Percentiles rank a stretch among this genome's conserved stretches.
These are phyloP conservation scores for Notoglanidium macrostoma DNA, from an alignment of 2,797 vertebrate genomes.

Conservation along the genomic window DNA sequence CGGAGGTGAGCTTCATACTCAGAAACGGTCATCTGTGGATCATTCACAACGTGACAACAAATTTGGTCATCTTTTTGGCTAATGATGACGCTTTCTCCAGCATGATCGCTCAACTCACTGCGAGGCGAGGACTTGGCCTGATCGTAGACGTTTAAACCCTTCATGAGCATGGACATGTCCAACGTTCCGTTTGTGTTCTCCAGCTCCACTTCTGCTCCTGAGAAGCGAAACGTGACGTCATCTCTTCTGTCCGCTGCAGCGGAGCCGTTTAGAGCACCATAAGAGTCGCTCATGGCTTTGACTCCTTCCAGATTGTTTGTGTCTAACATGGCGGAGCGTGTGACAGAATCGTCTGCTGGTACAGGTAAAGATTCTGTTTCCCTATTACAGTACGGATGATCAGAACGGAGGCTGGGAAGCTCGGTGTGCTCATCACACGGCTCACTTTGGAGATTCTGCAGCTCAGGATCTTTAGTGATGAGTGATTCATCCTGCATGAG, in stretches of 20 bases:
- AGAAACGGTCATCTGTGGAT: slow-evolving; percentile 6
- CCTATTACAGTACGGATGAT: neutral
- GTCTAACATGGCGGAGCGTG: neutral
- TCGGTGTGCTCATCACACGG: neutral
- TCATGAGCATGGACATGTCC: slow-evolving; percentile 48
- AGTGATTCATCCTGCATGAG: neutral
- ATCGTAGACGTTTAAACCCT: neutral
- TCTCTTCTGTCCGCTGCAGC: neutral
- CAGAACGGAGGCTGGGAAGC: neutral
- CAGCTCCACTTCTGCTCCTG: slow-evolving; percentile 66
- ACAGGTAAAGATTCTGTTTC: neutral
- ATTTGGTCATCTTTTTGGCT: slow-evolving; percentile 18
- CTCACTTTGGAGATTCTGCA: neutral
- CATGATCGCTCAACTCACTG: neutral
- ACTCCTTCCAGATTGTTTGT: neutral
- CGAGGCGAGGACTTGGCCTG: neutral
- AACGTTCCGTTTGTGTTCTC: slow-evolving; percentile 36
- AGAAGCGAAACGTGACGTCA: slow-evolving; percentile 63
- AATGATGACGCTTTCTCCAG: neutral
- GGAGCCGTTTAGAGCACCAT: neutral
- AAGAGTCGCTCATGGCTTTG: neutral
- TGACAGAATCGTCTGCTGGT: neutral
- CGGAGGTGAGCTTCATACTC: neutral
- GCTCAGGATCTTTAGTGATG: neutral
- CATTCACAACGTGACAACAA: slow-evolving; percentile 22